Conservation (phyloP, 2,888 invertebrate genomes). For the Leucania comma region DNA sequence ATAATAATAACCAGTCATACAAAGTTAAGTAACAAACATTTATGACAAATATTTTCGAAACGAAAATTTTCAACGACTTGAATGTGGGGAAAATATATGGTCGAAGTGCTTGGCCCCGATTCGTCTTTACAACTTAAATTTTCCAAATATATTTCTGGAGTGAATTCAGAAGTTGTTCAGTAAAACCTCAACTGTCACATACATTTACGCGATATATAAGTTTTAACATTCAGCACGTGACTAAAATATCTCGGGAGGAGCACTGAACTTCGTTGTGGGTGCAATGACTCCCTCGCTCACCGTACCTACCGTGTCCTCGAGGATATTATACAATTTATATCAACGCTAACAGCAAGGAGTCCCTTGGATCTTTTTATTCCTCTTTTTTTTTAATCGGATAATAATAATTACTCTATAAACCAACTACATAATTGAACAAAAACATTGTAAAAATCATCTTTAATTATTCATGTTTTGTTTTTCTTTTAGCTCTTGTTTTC, state of each 20-base stretch:
- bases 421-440: conserved; percentile 45
- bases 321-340: conserved; percentile 73
- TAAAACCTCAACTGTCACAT: conserved; percentile 73
- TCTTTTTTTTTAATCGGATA: conserved; percentile 39
- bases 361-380: conserved; percentile 44
- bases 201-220: conserved; percentile 75
- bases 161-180: conserved; percentile 66
- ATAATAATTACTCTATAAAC: conserved; percentile 47
- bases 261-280: conserved; percentile 82
- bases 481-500: conserved; percentile 35
- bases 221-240: conserved; percentile 82
- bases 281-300: conserved; percentile 79
- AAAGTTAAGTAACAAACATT: conserved; percentile 53
- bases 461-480: conserved; percentile 9
- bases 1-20: conserved; percentile 44
- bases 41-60: conserved; percentile 57
- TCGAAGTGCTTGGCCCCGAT: conserved; percentile 54
- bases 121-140: conserved; percentile 69
- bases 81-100: conserved; percentile 54
- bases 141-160: conserved; percentile 65
- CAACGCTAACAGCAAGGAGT: conserved; percentile 67
- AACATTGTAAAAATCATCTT: conserved; percentile 38
- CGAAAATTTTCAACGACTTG: conserved; percentile 44
- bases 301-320: conserved; percentile 61
- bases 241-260: conserved; percentile 76